phyloP scores from a whole-genome alignment of 2,888 invertebrate species.

The Chymomyza amoena region DNA sequence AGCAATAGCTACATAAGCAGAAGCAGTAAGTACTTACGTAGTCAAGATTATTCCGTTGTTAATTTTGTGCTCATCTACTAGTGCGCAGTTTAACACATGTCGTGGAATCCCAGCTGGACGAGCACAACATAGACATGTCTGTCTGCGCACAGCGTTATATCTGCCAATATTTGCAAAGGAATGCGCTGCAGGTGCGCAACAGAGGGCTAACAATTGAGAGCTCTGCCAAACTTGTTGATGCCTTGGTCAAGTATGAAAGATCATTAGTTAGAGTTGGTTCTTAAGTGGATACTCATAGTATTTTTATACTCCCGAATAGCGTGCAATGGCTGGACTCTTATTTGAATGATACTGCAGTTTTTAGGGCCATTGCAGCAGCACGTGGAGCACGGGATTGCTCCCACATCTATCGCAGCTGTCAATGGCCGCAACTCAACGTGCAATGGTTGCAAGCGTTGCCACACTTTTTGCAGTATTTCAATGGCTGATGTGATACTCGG shows the following conservation, averaged over 20 bases:
- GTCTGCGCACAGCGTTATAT: constrained; percentile 82
- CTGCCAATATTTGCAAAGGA: constrained; percentile 80
- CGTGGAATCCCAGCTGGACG: constrained; percentile 81
- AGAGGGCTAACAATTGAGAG: constrained; percentile 75
- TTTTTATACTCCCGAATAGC: constrained; percentile 36
- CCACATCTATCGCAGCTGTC: constrained; percentile 79
- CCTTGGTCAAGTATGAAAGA: constrained; percentile 77
- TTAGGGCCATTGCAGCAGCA: constrained; percentile 80
- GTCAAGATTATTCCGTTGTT: not conserved
- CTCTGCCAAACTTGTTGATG: constrained; percentile 80
- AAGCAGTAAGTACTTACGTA: constrained; percentile 30
- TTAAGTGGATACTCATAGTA: not conserved
- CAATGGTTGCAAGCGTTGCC: constrained; percentile 39
- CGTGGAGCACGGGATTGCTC: constrained; percentile 77
- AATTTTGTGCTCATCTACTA: constrained; percentile 20
- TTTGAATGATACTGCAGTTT: constrained; percentile 80
- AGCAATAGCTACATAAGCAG: constrained; percentile 19
- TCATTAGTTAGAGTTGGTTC: not conserved
- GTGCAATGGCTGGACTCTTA: constrained; percentile 75
- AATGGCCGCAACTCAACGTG: constrained; percentile 59
- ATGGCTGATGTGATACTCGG: constrained; percentile 11
- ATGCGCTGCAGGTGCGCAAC: constrained; percentile 73
- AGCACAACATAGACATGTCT: constrained; percentile 82
- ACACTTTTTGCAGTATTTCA: constrained; percentile 34
- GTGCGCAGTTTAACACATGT: constrained; percentile 64